Percentiles rank a stretch among this genome's conserved stretches.
phyloP scores from a whole-genome alignment of 2,113 vertebrate genomes.

The Carassius carassius region DNA sequence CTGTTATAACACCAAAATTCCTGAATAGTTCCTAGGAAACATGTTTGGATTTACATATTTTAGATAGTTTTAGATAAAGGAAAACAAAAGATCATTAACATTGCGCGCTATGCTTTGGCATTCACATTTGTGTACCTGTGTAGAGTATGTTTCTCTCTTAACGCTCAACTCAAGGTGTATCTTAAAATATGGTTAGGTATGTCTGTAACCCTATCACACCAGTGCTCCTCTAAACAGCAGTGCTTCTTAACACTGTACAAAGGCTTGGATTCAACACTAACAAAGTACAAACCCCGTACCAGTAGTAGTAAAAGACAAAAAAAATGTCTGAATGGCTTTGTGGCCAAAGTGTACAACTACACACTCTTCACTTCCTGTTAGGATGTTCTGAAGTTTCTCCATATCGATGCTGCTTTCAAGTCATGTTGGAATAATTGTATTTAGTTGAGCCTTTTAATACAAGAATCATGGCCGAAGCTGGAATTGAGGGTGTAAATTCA shows the following conservation, averaged over 20 bases:
- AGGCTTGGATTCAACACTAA: not conserved
- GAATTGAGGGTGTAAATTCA: not conserved
- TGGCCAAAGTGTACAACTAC: slow-evolving; percentile 10
- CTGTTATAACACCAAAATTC: not conserved
- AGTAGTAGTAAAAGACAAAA: not conserved
- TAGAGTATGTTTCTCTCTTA: not conserved
- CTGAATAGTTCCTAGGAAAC: not conserved
- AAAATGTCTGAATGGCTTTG: not conserved
- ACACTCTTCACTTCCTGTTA: not conserved
- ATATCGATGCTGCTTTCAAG: not conserved
- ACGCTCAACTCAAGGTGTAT: not conserved
- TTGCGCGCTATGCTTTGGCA: not conserved
- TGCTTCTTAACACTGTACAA: not conserved
- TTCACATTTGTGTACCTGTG: not conserved
- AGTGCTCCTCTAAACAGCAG: not conserved
- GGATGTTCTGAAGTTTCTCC: not conserved
- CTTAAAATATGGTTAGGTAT: not conserved
- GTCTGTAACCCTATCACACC: not conserved
- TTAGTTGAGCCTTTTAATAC: not conserved
- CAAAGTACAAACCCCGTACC: not conserved
- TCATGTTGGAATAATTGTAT: not conserved
- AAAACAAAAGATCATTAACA: not conserved
- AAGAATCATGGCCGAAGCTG: not conserved
- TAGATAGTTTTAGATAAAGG: not conserved
- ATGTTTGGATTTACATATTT: not conserved